phyloP scores from a whole-genome alignment of 2,797 vertebrate genomes.

The Tadarida brasiliensis region DNA sequence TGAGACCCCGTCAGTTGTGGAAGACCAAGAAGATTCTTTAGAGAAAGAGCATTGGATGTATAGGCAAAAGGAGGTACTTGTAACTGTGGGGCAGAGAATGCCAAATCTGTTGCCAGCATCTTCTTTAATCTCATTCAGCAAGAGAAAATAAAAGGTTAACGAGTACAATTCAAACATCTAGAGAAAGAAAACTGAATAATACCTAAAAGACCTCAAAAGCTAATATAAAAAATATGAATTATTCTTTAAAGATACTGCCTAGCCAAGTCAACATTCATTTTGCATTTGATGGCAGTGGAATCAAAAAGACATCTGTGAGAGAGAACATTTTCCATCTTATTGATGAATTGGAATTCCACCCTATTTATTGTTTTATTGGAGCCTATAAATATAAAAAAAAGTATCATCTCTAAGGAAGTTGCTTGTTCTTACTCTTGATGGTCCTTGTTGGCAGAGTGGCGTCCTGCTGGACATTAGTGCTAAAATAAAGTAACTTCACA shows the following conservation, averaged over 20 bases:
- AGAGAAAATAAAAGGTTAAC: slow-evolving; percentile 62
- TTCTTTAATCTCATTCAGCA: slow-evolving; percentile 1
- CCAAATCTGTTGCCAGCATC: background rate
- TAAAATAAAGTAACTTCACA: slow-evolving; percentile 37
- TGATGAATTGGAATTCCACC: slow-evolving; percentile 17
- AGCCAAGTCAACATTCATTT: background rate
- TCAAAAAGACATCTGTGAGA: slow-evolving; percentile 24
- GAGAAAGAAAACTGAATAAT: slow-evolving; percentile 44
- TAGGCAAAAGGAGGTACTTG: background rate
- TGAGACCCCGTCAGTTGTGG: background rate
- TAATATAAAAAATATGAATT: background rate
- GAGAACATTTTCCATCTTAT: background rate
- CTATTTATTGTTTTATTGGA: slow-evolving; percentile 41
- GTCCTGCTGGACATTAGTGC: slow-evolving; percentile 56
- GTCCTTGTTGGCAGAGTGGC: slow-evolving; percentile 57
- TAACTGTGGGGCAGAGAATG: background rate
- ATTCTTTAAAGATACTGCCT: slow-evolving; percentile 59
- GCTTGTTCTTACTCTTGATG: slow-evolving; percentile 6
- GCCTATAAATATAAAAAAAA: slow-evolving; percentile 25
- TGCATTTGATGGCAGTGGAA: slow-evolving; percentile 35
- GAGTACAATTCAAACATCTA: slow-evolving; percentile 64
- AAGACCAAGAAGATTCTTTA: background rate
- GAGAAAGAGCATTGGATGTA: background rate
- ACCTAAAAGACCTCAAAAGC: slow-evolving; percentile 14
- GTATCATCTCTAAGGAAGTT: slow-evolving; percentile 22